A percentile compares a stretch with the other conserved stretches of the same genome.
phyloP scores from a whole-genome alignment of 2,888 invertebrate genomes.

The Balanococcus diminutus region DNA sequence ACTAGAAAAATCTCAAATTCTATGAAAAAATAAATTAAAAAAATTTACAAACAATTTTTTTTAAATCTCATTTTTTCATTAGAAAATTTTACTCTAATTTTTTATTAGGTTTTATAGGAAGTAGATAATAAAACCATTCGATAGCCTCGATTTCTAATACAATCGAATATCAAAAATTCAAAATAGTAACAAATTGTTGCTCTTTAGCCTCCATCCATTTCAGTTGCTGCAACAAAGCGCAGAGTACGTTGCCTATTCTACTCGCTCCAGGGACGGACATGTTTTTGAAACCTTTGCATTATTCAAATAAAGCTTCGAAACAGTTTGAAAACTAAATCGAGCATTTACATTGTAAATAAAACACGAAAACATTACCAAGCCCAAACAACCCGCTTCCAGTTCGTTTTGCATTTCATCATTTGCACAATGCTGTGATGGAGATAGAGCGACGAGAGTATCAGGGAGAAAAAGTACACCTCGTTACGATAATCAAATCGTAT shows the following conservation, averaged over 20 bases:
- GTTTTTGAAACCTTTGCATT: not conserved
- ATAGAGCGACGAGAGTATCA: too few relatives aligned
- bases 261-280: not conserved
- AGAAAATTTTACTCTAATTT: too few relatives aligned
- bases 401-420: not conserved
- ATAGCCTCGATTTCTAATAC: too few relatives aligned
- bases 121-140: too few relatives aligned
- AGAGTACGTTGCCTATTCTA: not conserved
- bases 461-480: not conserved
- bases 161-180: too few relatives aligned
- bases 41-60: too few relatives aligned
- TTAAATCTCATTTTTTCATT: too few relatives aligned
- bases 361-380: not conserved
- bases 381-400: not conserved
- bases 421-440: too few relatives aligned
- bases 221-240: not conserved
- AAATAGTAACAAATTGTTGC: not conserved
- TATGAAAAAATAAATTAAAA: too few relatives aligned
- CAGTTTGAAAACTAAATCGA: not conserved
- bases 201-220: not conserved
- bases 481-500: constrained; percentile 20
- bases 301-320: not conserved
- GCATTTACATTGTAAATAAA: not conserved
- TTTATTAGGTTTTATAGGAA: too few relatives aligned
- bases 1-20: too few relatives aligned